Evolutionary conservation across 2,113 vertebrate genomes (phyloP).

Genomic region (Oreochromis spilurus): DNA sequence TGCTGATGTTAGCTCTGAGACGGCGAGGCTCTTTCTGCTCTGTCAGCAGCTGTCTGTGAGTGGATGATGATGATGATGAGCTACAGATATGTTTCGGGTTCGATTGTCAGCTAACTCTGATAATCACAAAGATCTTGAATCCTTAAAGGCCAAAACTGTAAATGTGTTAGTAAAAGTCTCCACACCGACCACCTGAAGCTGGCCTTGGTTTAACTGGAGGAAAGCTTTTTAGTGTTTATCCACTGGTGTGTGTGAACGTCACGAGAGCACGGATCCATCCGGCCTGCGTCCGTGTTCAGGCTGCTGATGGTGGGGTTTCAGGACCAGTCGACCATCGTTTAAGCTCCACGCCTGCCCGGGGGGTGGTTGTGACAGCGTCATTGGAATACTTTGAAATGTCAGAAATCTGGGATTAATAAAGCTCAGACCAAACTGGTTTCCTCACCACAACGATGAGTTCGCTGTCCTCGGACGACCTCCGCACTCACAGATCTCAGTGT

Average conservation of each 20-base stretch:
- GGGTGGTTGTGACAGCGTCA: not conserved
- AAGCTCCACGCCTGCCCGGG: not conserved
- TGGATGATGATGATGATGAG: not conserved
- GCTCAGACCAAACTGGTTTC: not conserved
- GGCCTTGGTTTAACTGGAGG: not conserved
- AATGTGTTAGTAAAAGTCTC: not conserved
- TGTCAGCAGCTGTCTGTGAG: not conserved
- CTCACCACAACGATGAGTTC: not conserved
- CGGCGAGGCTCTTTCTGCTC: not conserved
- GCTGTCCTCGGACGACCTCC: not conserved
- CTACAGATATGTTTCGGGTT: not conserved
- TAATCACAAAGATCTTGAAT: not conserved
- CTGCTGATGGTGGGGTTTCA: not conserved
- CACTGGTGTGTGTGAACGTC: not conserved
- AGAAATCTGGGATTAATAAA: too few relatives aligned
- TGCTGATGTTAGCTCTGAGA: not conserved
- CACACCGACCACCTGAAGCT: not conserved
- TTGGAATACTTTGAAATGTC: not conserved
- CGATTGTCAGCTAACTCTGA: not conserved
- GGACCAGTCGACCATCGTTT: not conserved
- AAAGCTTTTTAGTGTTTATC: not conserved
- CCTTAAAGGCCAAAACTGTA: accelerated
- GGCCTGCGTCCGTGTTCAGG: not conserved
- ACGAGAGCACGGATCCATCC: not conserved
- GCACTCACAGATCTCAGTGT: not conserved